phyloP scores from a whole-genome alignment of 2,888 invertebrate genomes.

The Panorpa germanica region DNA sequence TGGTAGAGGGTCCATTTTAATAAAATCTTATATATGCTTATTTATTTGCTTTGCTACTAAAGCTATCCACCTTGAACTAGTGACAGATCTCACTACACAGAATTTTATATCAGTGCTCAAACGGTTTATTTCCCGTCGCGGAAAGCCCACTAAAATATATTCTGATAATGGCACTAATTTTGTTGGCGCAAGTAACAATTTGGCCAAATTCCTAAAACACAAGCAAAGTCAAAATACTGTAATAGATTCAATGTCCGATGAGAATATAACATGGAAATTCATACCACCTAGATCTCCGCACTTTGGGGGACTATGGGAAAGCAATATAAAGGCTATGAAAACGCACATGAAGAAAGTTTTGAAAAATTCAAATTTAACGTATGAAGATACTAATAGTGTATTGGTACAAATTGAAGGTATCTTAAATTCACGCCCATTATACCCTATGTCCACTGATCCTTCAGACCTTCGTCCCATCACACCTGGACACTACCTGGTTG shows the following conservation, averaged over 20 bases:
- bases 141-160: constrained; percentile 11
- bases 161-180: constrained; percentile 14
- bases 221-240: too few relatives aligned
- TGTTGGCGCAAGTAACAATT: constrained; percentile 10
- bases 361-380: not conserved
- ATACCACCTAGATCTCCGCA: constrained; percentile 11
- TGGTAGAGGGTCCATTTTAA: constrained; percentile 1
- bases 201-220: too few relatives aligned
- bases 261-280: constrained; percentile 10
- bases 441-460: not conserved
- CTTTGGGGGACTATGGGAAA: constrained; percentile 12
- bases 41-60: constrained; percentile 13
- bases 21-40: constrained; percentile 11
- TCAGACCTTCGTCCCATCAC: not conserved
- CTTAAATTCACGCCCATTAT: constrained; percentile 2
- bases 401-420: not conserved
- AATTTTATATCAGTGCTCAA: constrained; percentile 11
- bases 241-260: too few relatives aligned
- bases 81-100: constrained; percentile 12
- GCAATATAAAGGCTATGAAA: constrained; percentile 10
- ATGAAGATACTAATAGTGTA: not conserved
- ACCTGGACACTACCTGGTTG: not conserved
- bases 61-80: constrained; percentile 14
- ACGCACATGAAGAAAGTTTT: constrained; percentile 9
- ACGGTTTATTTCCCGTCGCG: constrained; percentile 12